Evolutionary conservation across 2,113 vertebrate genomes (phyloP).

Genomic region (Hippocampus abdominalis): DNA sequence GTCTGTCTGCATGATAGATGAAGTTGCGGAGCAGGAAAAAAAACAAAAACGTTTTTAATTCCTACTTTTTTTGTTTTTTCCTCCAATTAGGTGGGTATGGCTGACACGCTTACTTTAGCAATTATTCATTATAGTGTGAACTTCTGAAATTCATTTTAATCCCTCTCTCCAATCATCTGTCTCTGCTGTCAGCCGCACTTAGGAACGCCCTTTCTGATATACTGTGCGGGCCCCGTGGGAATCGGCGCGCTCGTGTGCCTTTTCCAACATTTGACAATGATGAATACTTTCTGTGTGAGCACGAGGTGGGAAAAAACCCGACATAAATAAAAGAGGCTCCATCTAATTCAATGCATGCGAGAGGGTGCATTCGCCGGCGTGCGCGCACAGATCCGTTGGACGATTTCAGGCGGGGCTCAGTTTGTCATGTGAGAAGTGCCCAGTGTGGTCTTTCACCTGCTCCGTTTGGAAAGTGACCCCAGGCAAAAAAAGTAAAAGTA

Average conservation of each 20-base stretch:
- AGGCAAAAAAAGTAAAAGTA: no score
- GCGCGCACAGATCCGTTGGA: neutral
- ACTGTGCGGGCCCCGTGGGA: slow-evolving; percentile 28
- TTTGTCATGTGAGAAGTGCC: no score
- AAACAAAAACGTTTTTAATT: neutral
- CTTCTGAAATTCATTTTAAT: slow-evolving; percentile 56
- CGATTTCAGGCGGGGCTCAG: neutral
- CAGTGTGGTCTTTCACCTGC: no score
- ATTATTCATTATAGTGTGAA: slow-evolving; percentile 34
- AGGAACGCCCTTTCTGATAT: slow-evolving; percentile 50
- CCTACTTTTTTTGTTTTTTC: neutral
- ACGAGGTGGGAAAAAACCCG: neutral
- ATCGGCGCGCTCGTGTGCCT: slow-evolving; percentile 22
- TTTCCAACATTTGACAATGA: slow-evolving; percentile 45
- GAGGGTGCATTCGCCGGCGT: neutral
- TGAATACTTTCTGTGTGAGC: slow-evolving; percentile 28
- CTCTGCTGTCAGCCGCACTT: slow-evolving; percentile 58
- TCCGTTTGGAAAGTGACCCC: no score
- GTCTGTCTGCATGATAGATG: neutral
- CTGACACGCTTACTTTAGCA: slow-evolving; percentile 7
- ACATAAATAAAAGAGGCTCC: neutral
- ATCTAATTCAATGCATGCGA: neutral
- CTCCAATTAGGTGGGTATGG: neutral
- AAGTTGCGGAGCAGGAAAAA: neutral
- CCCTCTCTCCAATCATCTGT: slow-evolving; percentile 52